These are phyloP conservation scores for Sarcophaga carnaria DNA, from an alignment of 2,888 invertebrate genomes.

Conservation along the genomic window DNA sequence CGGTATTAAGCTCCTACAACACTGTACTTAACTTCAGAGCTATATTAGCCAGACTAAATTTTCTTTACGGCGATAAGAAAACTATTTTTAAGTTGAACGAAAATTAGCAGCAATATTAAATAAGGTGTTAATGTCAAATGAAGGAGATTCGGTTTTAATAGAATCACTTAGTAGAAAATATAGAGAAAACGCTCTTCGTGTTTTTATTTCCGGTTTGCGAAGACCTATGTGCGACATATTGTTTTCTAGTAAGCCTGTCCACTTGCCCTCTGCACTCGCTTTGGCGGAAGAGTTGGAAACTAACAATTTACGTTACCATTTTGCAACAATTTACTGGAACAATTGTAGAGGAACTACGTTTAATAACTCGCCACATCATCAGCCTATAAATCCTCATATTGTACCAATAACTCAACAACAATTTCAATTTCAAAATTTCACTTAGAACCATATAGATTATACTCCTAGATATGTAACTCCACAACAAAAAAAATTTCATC, in stretches of 20 bases:
- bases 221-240: constrained; percentile 20
- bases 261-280: not conserved
- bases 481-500: not conserved
- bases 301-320: not conserved
- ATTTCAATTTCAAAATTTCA: not conserved
- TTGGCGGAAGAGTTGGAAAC: no score
- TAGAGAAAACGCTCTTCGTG: constrained; percentile 34
- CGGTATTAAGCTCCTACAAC: no score
- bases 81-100: constrained; percentile 49
- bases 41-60: no score
- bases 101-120: constrained; percentile 67
- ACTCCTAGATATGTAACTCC: not conserved
- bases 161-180: constrained; percentile 41
- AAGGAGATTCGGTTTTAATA: constrained; percentile 39
- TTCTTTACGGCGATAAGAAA: no score
- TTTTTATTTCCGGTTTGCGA: constrained; percentile 35
- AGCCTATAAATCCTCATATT: no score
- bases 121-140: constrained; percentile 69
- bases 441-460: not conserved
- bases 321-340: no score
- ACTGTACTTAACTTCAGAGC: no score
- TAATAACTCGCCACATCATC: no score
- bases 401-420: not conserved
- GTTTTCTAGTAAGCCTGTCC: constrained; percentile 23
- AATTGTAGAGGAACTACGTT: no score